Base-by-base conservation (phyloP, 23 tunicate genomes). In the Oikopleura albicans region DNA sequence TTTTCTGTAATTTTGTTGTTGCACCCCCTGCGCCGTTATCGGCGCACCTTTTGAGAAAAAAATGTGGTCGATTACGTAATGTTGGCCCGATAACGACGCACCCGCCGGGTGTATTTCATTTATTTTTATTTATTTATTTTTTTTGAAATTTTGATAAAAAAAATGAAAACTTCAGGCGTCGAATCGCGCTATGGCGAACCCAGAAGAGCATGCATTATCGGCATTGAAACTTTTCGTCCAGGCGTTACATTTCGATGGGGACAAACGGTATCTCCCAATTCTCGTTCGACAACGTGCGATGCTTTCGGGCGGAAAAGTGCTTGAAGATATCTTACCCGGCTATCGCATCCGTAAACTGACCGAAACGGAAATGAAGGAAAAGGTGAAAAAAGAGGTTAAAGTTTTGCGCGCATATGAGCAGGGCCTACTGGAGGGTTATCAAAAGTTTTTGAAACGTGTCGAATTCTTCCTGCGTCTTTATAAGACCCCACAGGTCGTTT, bases 341-440 rank as follows among this genome's bases (percentile, higher is more conserved):
- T 71, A 71, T 37, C 33, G 79, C 28, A 71, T 71, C 33, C 79
- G 79, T 22, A 71, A 71, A 29, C 79, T 71, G 36, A 71, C 79
- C 4, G 79, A 71, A 31, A 37, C 27, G 2, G 79, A 71, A 31
- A 27, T 12, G 36, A 71, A 71, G 4, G 79, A 71, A 71, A 71
- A 71, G 31, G 79, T 71, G 33, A 71, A 71, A 29, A 71, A 71
- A 71, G 79, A 71, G 2, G 35, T 71, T 29, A 16, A 29, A 16
- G 37, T 29, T 2, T 29, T 71, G 31, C 27, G 79, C 28, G 35
- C 28, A 4, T 71, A 71, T 29, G 79, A 71, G 37, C 79, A 71
- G 31, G 79, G 79, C 27, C 37, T 16, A 8, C n/a, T n/a, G n/a
- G n/a, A n/a, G n/a, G n/a, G n/a, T n/a, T n/a, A n/a, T 37, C 79